Evolutionary conservation across 2,113 vertebrate species (phyloP).

Genomic region (Poeciliopsis retropinna): DNA sequence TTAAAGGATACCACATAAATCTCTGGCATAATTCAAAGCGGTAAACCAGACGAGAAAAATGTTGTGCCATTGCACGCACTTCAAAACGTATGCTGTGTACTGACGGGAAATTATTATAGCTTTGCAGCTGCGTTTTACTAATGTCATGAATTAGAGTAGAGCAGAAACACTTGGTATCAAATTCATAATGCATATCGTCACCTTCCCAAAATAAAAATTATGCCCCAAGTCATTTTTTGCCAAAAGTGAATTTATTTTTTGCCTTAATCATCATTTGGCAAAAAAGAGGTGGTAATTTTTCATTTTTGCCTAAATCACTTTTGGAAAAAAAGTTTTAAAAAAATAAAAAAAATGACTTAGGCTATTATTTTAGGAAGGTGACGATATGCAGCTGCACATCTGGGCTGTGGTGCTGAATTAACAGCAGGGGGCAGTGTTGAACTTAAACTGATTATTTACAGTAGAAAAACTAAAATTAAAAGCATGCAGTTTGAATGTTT

Average conservation of each 20-base stretch:
- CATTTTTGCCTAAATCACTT: too few relatives aligned
- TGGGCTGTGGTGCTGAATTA: conserved; percentile 29
- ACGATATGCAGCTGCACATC: conserved; percentile 24
- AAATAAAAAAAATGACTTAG: too few relatives aligned
- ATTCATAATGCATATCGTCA: conserved; percentile 15
- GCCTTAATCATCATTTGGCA: too few relatives aligned
- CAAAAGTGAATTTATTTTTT: too few relatives aligned
- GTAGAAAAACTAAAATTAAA: not conserved
- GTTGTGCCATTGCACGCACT: conserved; percentile 11
- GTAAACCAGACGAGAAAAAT: conserved; percentile 27
- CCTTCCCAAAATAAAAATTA: too few relatives aligned
- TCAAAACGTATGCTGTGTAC: conserved; percentile 29
- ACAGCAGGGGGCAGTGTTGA: conserved; percentile 75
- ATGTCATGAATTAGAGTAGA: conserved; percentile 20
- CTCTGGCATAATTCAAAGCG: conserved; percentile 22
- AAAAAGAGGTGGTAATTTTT: too few relatives aligned
- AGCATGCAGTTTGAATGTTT: not conserved
- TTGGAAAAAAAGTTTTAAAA: too few relatives aligned
- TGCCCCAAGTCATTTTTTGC: too few relatives aligned
- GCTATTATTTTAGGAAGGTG: too few relatives aligned
- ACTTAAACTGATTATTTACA: conserved; percentile 32
- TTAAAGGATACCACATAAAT: conserved; percentile 33
- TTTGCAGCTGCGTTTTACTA: conserved; percentile 46
- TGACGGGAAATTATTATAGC: conserved; percentile 26
- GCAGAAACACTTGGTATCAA: conserved; percentile 9